Percentiles rank a stretch among this genome's conserved stretches.
These are phyloP conservation scores for Diabrotica balteata DNA, from an alignment of 2,888 invertebrate species.

Conservation along the genomic window DNA sequence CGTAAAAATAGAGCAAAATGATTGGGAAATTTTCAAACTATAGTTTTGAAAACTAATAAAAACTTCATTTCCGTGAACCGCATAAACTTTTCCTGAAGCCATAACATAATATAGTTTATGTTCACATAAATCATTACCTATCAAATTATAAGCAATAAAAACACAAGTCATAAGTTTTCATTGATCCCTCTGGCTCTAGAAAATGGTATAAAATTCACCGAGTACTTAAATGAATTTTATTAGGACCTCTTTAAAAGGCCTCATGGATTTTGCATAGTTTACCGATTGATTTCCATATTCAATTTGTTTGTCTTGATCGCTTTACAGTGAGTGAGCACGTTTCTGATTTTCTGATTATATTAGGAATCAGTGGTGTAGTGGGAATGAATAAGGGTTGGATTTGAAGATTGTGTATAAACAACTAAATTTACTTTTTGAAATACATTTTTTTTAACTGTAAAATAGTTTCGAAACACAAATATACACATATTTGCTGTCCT, in stretches of 20 bases:
- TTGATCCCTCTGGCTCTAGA: not conserved
- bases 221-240: slow-evolving; percentile 20
- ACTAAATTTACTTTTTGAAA: no score
- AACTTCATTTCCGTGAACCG: not conserved
- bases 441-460: no score
- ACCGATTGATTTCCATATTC: slow-evolving; percentile 34
- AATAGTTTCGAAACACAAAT: no score
- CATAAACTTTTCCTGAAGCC: not conserved
- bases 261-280: slow-evolving; percentile 34
- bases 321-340: slow-evolving; percentile 30
- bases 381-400: no score
- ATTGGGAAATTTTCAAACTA: not conserved
- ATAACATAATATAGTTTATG: not conserved
- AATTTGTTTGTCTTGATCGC: slow-evolving; percentile 37
- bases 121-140: slow-evolving; percentile 10
- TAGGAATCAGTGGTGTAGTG: no score
- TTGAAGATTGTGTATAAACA: no score
- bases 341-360: slow-evolving; percentile 22
- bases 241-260: slow-evolving; percentile 19
- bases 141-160: slow-evolving; percentile 21
- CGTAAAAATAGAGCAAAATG: no score
- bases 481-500: no score
- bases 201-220: slow-evolving; percentile 9
- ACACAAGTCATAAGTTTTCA: not conserved
- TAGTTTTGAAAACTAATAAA: not conserved